phyloP scores from a whole-genome alignment of 2,797 vertebrate species.

The Arremon brunneinucha region DNA sequence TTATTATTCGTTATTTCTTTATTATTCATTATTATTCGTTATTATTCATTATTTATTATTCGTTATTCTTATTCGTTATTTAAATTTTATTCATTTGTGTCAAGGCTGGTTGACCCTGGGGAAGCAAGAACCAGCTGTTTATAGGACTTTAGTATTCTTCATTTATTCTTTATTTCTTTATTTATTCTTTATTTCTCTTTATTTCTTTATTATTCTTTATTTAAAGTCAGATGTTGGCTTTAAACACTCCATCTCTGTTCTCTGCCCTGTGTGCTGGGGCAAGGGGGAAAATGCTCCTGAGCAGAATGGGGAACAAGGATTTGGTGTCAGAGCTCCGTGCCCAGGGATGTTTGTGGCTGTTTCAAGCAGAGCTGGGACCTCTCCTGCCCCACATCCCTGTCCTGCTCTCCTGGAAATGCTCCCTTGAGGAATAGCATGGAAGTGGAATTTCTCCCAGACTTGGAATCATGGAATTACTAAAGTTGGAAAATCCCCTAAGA shows the following conservation, averaged over 20 bases:
- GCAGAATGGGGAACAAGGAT: background rate
- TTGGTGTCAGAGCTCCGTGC: fast-evolving
- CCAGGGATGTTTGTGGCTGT: fast-evolving
- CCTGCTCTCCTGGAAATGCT: background rate
- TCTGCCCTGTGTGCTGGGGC: fast-evolving
- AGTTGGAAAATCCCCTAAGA: background rate
- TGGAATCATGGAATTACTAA: background rate
- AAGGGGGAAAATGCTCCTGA: background rate
- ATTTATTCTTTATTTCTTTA: background rate
- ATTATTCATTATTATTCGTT: background rate
- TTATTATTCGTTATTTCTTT: too few relatives aligned
- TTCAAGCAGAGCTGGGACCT: background rate
- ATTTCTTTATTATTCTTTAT: background rate
- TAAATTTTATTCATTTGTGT: background rate
- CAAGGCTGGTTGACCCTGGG: fast-evolving
- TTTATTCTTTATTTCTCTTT: too few relatives aligned
- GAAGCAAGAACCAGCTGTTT: background rate
- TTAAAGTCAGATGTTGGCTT: background rate
- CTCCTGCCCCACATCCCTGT: background rate
- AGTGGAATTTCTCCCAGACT: background rate
- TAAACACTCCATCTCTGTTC: background rate
- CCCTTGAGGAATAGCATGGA: background rate
- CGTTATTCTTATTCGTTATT: too few relatives aligned
- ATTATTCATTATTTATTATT: background rate
- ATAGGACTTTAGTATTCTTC: background rate